phyloP scores from a whole-genome alignment of 2,888 invertebrate genomes.

The Drosophila stalkeri region DNA sequence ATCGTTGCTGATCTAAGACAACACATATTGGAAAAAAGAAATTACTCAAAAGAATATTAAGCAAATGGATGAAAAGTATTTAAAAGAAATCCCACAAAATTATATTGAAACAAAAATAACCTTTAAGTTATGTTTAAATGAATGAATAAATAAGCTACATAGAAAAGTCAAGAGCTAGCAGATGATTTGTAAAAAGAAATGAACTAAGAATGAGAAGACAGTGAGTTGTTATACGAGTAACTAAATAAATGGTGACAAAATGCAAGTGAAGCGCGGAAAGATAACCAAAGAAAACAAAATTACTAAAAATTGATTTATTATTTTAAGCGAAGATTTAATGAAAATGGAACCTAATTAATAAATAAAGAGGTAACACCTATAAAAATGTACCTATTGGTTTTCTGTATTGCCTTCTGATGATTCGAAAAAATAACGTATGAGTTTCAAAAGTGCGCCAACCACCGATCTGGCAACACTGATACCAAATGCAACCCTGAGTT shows the following conservation, averaged over 20 bases:
- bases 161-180: conserved; percentile 77
- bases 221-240: conserved; percentile 63
- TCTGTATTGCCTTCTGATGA: neutral
- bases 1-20: conserved; percentile 60
- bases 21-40: conserved; percentile 54
- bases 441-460: neutral
- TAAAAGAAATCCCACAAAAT: conserved; percentile 49
- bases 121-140: conserved; percentile 75
- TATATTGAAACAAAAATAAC: conserved; percentile 63
- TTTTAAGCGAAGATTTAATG: conserved; percentile 68
- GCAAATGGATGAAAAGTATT: conserved; percentile 56
- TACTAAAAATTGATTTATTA: conserved; percentile 72
- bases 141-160: conserved; percentile 66
- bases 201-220: conserved; percentile 48
- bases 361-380: conserved; percentile 77
- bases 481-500: conserved; percentile 32
- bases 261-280: conserved; percentile 46
- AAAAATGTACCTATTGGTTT: conserved; percentile 46
- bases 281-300: conserved; percentile 65
- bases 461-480: conserved; percentile 34
- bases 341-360: conserved; percentile 71
- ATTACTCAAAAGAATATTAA: conserved; percentile 53
- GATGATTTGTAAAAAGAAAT: conserved; percentile 75
- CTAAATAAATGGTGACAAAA: conserved; percentile 55
- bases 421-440: neutral